These are phyloP conservation scores for Hyperopisus bebe DNA, from an alignment of 2,113 vertebrate genomes.

Conservation along the genomic window DNA sequence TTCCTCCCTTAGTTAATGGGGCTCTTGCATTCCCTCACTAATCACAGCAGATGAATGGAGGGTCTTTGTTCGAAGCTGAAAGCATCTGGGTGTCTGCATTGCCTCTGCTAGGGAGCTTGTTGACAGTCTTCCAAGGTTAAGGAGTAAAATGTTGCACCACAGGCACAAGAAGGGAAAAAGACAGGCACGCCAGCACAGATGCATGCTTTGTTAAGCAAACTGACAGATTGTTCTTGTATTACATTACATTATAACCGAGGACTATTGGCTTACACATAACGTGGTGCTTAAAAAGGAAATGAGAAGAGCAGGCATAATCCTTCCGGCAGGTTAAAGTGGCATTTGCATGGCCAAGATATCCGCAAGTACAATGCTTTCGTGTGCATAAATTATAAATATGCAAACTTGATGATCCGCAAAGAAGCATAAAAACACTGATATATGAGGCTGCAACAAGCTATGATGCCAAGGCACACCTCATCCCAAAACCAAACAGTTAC, in stretches of 20 bases:
- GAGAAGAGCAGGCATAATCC: background rate
- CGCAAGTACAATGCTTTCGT: background rate
- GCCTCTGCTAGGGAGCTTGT: slow-evolving; percentile 43
- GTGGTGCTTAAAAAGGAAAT: background rate
- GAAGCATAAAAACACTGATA: background rate
- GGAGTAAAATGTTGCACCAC: slow-evolving; percentile 41
- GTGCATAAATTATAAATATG: background rate
- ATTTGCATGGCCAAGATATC: background rate
- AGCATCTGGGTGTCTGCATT: slow-evolving; percentile 29
- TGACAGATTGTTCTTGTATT: background rate
- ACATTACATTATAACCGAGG: background rate
- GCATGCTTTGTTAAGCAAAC: background rate
- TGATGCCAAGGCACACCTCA: background rate
- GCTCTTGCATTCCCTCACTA: slow-evolving; percentile 27
- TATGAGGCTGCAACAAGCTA: background rate
- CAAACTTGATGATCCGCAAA: background rate
- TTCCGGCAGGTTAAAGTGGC: background rate
- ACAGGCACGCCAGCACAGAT: background rate
- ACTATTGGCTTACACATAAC: background rate
- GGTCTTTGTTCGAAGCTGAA: slow-evolving; percentile 51
- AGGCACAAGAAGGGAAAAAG: background rate
- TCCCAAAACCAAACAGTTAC: background rate
- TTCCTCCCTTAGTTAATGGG: background rate
- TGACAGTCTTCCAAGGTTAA: slow-evolving; percentile 11
- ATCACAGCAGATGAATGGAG: slow-evolving; percentile 34